Evolutionary conservation across 2,113 vertebrate genomes (phyloP).

Genomic region (Pycnonotus jocosus): DNA sequence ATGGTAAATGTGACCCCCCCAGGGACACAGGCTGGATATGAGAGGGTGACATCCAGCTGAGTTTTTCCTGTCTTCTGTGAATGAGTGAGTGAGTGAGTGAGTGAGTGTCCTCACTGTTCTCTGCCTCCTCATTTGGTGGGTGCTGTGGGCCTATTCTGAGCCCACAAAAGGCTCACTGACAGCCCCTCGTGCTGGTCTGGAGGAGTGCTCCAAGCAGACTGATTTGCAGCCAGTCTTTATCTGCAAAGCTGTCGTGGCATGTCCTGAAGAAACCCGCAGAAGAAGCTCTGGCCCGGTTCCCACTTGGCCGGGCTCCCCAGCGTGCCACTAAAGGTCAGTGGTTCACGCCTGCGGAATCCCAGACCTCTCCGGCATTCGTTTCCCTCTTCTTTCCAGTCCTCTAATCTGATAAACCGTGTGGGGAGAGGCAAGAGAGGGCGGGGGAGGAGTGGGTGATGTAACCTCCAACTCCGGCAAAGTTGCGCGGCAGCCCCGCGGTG

Average conservation of each 20-base stretch:
- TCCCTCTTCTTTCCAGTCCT: not conserved
- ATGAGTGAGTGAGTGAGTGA: not conserved
- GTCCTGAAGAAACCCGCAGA: not conserved
- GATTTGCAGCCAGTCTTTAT: not conserved
- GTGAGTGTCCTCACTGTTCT: not conserved
- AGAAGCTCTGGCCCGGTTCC: not conserved
- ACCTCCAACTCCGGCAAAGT: not conserved
- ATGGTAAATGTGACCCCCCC: not conserved
- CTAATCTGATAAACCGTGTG: not conserved
- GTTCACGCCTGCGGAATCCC: not conserved
- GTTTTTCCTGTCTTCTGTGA: not conserved
- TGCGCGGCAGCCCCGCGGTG: fast-evolving
- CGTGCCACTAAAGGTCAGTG: not conserved
- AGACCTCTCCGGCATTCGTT: not conserved
- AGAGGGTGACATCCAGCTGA: not conserved
- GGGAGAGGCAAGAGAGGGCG: not conserved
- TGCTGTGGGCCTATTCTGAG: not conserved
- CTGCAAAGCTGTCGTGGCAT: not conserved
- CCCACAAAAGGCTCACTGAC: not conserved
- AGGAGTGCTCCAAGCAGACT: not conserved
- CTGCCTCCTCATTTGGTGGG: not conserved
- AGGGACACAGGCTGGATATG: not conserved
- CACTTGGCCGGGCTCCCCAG: not conserved
- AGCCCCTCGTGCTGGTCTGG: not conserved
- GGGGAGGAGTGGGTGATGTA: not conserved